Evolutionary conservation across 2,113 vertebrate genomes (phyloP).

Genomic region (Halcyon senegalensis): DNA sequence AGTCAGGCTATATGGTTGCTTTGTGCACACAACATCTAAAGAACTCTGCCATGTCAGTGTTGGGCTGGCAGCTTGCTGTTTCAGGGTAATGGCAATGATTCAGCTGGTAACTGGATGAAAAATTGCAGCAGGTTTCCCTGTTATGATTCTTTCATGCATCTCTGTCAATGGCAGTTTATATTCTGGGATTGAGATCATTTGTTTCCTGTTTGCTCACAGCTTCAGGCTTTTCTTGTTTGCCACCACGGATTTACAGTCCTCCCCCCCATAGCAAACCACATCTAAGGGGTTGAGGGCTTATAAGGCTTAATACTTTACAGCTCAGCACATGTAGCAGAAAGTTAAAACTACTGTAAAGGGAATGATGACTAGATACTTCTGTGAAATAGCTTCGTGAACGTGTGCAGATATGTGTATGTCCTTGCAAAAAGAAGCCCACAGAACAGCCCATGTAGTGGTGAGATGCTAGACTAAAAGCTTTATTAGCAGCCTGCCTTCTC

Average conservation of each 20-base stretch:
- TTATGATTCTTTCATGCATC: conserved; percentile 73
- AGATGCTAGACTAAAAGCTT: neutral
- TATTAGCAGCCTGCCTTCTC: neutral
- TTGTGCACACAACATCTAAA: conserved; percentile 23
- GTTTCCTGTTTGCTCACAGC: conserved; percentile 92
- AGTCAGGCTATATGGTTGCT: conserved; percentile 32
- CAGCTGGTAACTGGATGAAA: conserved; percentile 69
- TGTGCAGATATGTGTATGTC: neutral
- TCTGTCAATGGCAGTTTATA: conserved; percentile 78
- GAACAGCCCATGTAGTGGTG: neutral
- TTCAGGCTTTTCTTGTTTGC: conserved; percentile 84
- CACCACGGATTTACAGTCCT: conserved; percentile 84
- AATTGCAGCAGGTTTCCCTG: conserved; percentile 66
- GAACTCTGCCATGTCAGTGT: conserved; percentile 33
- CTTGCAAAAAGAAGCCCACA: neutral
- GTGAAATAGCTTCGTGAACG: neutral
- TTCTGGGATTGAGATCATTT: conserved; percentile 85
- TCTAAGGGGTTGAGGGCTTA: conserved; percentile 89
- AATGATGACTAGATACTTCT: conserved; percentile 54
- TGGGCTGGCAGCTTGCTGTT: conserved; percentile 25
- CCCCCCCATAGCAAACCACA: conserved; percentile 84
- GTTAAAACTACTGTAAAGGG: conserved; percentile 82
- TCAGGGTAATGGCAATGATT: neutral
- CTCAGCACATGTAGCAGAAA: conserved; percentile 55
- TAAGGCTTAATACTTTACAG: conserved; percentile 84